Evolutionary conservation across 2,113 vertebrate species (phyloP), one percentile per base, ranked within the genome.

Genomic region (Lethenteron camtschaticum): DNA sequence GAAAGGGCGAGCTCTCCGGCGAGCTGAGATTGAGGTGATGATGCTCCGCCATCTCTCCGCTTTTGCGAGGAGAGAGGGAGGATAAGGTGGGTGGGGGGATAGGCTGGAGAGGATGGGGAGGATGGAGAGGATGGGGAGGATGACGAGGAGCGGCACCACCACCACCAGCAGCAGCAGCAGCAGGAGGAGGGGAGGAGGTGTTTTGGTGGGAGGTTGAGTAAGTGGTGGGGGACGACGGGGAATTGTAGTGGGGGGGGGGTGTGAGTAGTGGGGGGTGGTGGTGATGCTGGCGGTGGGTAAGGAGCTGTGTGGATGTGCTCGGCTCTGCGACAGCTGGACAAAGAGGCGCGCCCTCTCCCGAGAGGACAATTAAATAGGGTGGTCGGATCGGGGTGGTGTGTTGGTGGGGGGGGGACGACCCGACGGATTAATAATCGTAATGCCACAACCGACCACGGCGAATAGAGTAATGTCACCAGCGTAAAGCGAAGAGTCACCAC

Each of bases 1-100:
- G 76, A 74, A 83, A 82, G 18, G 83, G 82, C 71, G 83, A 41
- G 41, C 41, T 41, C 41, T 41, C 41, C 41, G 41, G 41, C 41
- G 41, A 41, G 41, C 41, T 41, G 41, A 41, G 41, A 41, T 41
- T 5, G 41, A 41, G 41, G 41, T 41, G 41, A 41, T 41, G 41
- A 41, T 41, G 41, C 41, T 41, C 41, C 41, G 41, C 41, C 41
- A 41, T 41, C 41, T 41, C 41, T 41, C 41, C 41, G 41, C 41
- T 41, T 6, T 14, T 63, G 59, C 59, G 7, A 14, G 59, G 59
- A 63, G 59, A 14, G 59, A 14, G 13, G 59, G 59, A 18, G 16
- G 59, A 18, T 8, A 14, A 63, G 13, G 59, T 63, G 59, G 13
- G 59, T 63, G 13, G 13, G 59, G 59, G 59, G 13, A 13, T 13